Evolutionary conservation across 2,797 vertebrate species (phyloP).

Genomic region (Antennarius maculatus): DNA sequence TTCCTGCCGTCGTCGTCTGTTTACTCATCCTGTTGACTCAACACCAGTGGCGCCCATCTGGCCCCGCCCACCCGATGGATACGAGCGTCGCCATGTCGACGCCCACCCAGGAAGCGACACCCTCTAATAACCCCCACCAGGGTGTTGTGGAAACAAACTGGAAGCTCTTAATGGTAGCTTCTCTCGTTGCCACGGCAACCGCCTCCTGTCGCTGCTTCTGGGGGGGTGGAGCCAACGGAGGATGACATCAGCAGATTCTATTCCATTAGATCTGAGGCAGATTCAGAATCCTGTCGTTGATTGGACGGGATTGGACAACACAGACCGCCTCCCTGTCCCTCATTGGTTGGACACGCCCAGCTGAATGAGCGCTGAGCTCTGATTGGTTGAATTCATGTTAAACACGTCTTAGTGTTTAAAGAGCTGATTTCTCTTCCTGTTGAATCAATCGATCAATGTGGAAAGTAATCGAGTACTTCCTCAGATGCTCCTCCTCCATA

Average conservation of each 20-base stretch:
- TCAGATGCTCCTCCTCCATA: too few species aligned
- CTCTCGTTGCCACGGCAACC: constrained; percentile 18
- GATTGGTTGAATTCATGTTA: too few species aligned
- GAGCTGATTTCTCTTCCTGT: not conserved
- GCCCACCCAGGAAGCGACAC: constrained; percentile 57
- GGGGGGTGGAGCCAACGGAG: constrained; percentile 39
- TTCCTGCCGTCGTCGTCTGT: constrained; percentile 48
- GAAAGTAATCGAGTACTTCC: too few species aligned
- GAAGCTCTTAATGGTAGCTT: constrained; percentile 26
- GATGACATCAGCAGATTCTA: constrained; percentile 11
- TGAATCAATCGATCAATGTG: too few species aligned
- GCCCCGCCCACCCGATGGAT: constrained; percentile 17
- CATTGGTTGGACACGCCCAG: too few species aligned
- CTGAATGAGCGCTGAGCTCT: too few species aligned
- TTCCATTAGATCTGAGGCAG: too few species aligned
- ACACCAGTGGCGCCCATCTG: constrained; percentile 9
- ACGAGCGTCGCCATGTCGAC: constrained; percentile 18
- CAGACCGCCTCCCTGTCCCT: not conserved
- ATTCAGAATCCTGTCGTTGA: too few species aligned
- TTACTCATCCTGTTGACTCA: constrained; percentile 16
- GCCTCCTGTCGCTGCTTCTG: not conserved
- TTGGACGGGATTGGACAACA: too few species aligned
- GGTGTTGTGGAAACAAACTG: constrained; percentile 62
- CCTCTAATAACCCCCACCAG: constrained; percentile 31
- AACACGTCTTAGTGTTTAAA: not conserved